Evolutionary conservation across 2,113 vertebrate species (phyloP).

Genomic region (Macroglossus sobrinus): DNA sequence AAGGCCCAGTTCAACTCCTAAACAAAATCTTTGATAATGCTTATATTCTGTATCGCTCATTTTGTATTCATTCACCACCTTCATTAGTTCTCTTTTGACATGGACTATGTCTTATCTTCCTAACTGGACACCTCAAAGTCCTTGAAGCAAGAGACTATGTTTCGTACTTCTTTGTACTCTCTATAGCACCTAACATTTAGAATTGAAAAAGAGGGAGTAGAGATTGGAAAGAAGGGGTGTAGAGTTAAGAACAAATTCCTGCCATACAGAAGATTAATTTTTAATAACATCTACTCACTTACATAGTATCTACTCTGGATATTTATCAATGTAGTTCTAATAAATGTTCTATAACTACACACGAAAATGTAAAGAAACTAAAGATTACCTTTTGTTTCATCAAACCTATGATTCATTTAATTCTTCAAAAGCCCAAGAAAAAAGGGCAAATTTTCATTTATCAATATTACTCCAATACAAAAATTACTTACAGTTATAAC

Average conservation of each 20-base stretch:
- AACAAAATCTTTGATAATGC: not conserved
- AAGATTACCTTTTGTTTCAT: not conserved
- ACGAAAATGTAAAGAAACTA: not conserved
- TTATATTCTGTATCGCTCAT: not conserved
- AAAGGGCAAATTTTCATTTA: not conserved
- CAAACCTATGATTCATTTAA: not conserved
- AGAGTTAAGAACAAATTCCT: not conserved
- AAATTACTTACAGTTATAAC: not conserved
- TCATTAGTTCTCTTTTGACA: not conserved
- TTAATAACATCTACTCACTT: not conserved
- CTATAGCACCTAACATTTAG: not conserved
- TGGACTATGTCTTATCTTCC: not conserved
- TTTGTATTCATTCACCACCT: not conserved
- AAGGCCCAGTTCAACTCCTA: not conserved
- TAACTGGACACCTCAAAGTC: not conserved
- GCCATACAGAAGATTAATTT: not conserved
- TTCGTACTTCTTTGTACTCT: not conserved
- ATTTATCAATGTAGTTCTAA: constrained; percentile 25
- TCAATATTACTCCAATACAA: not conserved
- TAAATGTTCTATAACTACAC: not conserved
- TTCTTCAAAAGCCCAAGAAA: not conserved
- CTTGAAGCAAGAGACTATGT: not conserved
- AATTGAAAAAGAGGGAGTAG: not conserved
- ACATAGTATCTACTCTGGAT: not conserved
- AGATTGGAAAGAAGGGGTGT: not conserved